phyloP scores from a whole-genome alignment of 2,113 vertebrate species.

The Gopherus flavomarginatus region DNA sequence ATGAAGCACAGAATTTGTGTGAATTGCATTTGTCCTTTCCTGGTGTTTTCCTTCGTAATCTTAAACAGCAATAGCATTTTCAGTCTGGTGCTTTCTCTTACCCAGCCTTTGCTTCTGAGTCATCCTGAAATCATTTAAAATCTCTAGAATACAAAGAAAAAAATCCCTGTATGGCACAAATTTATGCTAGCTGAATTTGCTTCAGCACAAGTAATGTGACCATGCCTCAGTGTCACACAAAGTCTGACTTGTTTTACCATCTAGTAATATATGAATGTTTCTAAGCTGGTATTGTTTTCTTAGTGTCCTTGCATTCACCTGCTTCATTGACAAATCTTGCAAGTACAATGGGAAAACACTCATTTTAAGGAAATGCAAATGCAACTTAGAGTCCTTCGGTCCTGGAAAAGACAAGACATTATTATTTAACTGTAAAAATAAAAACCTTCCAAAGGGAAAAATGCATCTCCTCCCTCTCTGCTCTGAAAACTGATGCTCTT shows the following conservation, averaged over 20 bases:
- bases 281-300: background rate
- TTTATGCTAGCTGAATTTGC: rapidly evolving
- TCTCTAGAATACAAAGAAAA: background rate
- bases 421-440: background rate
- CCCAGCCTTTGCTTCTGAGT: conserved; percentile 17
- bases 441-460: background rate
- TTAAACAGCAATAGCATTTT: background rate
- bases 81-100: background rate
- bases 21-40: background rate
- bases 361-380: background rate
- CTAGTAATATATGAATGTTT: background rate
- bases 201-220: rapidly evolving
- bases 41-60: background rate
- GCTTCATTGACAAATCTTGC: rapidly evolving
- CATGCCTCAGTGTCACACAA: background rate
- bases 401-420: background rate
- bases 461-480: background rate
- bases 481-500: background rate
- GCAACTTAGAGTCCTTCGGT: background rate
- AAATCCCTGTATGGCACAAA: rapidly evolving
- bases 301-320: rapidly evolving
- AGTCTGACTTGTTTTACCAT: rapidly evolving
- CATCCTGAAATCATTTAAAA: background rate
- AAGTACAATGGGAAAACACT: rapidly evolving
- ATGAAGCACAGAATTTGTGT: background rate